Percentiles rank a stretch among this genome's conserved stretches.
Conservation (phyloP, 2,797 vertebrate genomes). For the Crax fasciolata region DNA sequence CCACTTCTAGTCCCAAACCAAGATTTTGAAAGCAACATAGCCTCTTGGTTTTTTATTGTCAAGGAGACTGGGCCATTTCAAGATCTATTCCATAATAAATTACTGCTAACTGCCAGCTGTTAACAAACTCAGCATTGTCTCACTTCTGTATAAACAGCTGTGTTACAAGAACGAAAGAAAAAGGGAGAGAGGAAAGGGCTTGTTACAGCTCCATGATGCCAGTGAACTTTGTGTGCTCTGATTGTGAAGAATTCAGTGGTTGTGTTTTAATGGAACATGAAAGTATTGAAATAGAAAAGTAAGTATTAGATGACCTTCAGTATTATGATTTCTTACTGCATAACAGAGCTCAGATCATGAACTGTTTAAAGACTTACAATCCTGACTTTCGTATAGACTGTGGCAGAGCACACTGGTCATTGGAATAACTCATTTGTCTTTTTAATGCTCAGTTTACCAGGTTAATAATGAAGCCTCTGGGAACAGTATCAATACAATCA, state of each 20-base stretch:
- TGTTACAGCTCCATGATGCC: constrained; percentile 16
- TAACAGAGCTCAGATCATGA: neutral
- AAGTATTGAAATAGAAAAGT: constrained; percentile 27
- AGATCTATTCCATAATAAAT: constrained; percentile 43
- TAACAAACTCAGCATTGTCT: constrained; percentile 77
- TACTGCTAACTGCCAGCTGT: constrained; percentile 57
- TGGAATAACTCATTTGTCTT: neutral
- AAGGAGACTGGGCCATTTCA: constrained; percentile 42
- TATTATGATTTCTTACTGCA: neutral
- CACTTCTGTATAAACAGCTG: constrained; percentile 65
- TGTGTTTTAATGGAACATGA: neutral
- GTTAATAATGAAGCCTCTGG: neutral
- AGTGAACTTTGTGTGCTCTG: constrained; percentile 38
- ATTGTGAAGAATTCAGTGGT: constrained; percentile 26
- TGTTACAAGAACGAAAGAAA: constrained; percentile 55
- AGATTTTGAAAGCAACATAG: constrained; percentile 55
- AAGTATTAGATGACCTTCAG: neutral
- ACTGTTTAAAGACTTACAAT: neutral
- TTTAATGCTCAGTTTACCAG: neutral
- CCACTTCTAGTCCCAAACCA: constrained; percentile 1
- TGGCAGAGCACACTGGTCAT: neutral
- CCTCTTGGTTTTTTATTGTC: constrained; percentile 25
- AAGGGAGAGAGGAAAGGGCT: constrained; percentile 54
- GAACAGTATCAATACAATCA: neutral
- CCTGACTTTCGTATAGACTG: neutral